Conservation (phyloP, 2,888 invertebrate species). For the Noctua janthe region DNA sequence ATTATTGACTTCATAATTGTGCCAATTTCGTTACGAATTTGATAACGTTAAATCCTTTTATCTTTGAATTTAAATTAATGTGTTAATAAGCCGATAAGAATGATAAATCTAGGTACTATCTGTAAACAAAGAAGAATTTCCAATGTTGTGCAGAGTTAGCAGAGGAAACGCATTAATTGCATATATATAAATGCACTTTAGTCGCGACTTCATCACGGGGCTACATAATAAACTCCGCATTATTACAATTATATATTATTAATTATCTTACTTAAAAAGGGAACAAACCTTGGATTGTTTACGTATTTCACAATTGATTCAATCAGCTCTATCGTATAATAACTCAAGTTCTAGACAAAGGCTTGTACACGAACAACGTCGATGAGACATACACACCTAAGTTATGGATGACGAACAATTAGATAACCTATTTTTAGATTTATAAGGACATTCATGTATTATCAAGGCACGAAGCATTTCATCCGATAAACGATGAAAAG, state of each 20-base stretch:
- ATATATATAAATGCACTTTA: constrained; percentile 20
- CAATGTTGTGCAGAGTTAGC: not conserved
- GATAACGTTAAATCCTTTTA: constrained; percentile 36
- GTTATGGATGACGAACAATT: constrained; percentile 66
- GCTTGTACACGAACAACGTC: constrained; percentile 18
- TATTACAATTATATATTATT: constrained; percentile 8
- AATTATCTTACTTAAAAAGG: constrained; percentile 28
- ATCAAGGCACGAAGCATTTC: constrained; percentile 62
- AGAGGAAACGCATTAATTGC: constrained; percentile 12
- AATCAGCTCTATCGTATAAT: constrained; percentile 49
- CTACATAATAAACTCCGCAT: constrained; percentile 8
- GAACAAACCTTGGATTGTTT: constrained; percentile 49
- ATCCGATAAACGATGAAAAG: constrained; percentile 61
- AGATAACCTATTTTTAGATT: constrained; percentile 69
- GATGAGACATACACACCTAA: constrained; percentile 45
- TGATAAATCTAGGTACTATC: constrained; percentile 4
- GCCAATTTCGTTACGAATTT: constrained; percentile 42
- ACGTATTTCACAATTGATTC: constrained; percentile 51
- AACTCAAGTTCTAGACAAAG: constrained; percentile 57
- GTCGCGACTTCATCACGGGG: not conserved
- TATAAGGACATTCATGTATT: constrained; percentile 69
- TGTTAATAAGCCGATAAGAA: constrained; percentile 26
- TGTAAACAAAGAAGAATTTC: constrained; percentile 18
- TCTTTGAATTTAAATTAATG: constrained; percentile 36
- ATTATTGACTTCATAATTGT: not conserved